Base-by-base conservation (phyloP, 2,888 invertebrate genomes). In the Ferdinandea cuprea region DNA sequence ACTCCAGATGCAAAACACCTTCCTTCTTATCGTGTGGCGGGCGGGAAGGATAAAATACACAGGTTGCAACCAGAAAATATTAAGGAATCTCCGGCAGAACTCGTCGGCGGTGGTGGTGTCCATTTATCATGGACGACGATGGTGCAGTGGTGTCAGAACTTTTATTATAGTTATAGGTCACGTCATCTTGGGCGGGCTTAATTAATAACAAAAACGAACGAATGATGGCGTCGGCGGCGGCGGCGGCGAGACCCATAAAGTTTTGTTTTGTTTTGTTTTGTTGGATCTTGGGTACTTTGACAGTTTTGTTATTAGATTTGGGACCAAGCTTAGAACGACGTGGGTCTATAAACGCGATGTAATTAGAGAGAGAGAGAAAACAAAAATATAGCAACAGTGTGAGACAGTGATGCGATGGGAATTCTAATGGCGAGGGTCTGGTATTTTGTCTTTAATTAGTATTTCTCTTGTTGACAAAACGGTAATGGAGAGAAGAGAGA, bases 161-260 rank as follows among this genome's bases (percentile, higher is more conserved):
- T 80, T 80, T 80, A 74, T 80, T 74, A 63, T 74, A 63, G 80
- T 80, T 69, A 63, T 74, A 63, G 80, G 74, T 74, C 80, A 74
- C 80, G 80, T 74, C 74, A 80, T 58, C 63, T 48, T 17, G 56
- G 79, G 68, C 63, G 68, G 50, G 56, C 80, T 73, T 80, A 74
- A 80, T 80, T 80, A 80, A 80, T 80, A 80, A 80, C 48, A 48
- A 74, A 58, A 73, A 73, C 61, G 73, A 35, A 61, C 68, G 54
- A 37, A 25, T 25, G 25, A 25, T 25, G 25, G 25, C n/a, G n/a
- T n/a, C n/a, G n/a, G n/a, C n/a, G n/a, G n/a, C n/a, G n/a, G n/a
- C n/a, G n/a, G n/a, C 3, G 15, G 21, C 30, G 46, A 30, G 40
- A 28, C 19, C 35, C 44, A 37, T 21, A 61, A 52, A 42, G 7